phyloP scores from a whole-genome alignment of 2,888 invertebrate genomes.

The Ophion ventricosus region DNA sequence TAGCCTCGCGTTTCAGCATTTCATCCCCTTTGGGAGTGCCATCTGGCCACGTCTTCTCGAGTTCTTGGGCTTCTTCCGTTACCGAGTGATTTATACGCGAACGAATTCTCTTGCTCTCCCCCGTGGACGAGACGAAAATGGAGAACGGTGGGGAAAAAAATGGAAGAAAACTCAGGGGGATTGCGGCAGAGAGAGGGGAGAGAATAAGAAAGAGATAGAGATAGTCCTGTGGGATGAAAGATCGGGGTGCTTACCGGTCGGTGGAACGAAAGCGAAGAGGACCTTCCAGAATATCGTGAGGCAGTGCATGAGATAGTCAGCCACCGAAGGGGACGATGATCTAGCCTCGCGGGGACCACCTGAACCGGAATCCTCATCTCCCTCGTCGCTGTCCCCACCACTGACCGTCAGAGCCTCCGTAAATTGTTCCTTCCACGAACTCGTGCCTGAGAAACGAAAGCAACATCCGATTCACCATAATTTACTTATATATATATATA shows the following conservation, averaged over 20 bases:
- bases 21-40: conserved; percentile 7
- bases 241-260: conserved; percentile 90
- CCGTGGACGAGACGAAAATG: neutral
- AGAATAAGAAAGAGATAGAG: neutral
- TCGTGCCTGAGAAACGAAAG: conserved; percentile 87
- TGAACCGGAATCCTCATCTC: conserved; percentile 77
- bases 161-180: neutral
- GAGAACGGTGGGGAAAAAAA: neutral
- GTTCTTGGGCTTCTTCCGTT: conserved; percentile 3
- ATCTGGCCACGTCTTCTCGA: neutral
- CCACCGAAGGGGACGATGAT: conserved; percentile 90
- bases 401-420: conserved; percentile 97
- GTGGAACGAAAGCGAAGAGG: conserved; percentile 98
- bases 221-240: conserved; percentile 19
- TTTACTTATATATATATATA: neutral
- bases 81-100: conserved; percentile 23
- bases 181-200: neutral
- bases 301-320: conserved; percentile 98
- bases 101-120: neutral
- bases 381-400: conserved; percentile 89
- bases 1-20: neutral
- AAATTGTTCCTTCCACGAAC: conserved; percentile 99
- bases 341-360: conserved; percentile 84
- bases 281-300: conserved; percentile 99
- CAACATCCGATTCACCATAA: neutral